Conservation (phyloP, 1,140 invertebrate genomes). For the Neotoxoptera formosana region DNA sequence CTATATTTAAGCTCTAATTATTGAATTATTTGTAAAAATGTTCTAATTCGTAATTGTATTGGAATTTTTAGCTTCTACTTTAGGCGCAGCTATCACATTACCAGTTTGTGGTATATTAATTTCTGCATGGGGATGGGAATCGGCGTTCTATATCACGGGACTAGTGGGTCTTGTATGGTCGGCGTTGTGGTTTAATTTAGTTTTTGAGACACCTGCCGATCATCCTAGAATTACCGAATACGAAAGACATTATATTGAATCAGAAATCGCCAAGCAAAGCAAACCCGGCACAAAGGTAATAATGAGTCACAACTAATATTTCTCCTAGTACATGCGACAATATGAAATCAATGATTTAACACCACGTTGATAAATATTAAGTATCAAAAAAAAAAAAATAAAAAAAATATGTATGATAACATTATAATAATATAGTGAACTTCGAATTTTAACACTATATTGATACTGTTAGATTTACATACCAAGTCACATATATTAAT, state of each 20-base stretch:
- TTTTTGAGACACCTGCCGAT: conserved; percentile 83
- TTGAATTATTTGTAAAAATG: background rate
- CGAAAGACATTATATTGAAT: conserved; percentile 83
- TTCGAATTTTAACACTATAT: background rate
- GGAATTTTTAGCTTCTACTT: conserved; percentile 72
- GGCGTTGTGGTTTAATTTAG: conserved; percentile 81
- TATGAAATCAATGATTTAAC: background rate
- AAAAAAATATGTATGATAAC: background rate
- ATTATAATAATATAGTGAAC: background rate
- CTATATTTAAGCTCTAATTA: background rate
- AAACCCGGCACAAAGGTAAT: conserved; percentile 50
- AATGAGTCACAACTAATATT: background rate
- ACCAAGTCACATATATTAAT: background rate
- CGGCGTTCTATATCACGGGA: conserved; percentile 64
- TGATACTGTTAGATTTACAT: background rate
- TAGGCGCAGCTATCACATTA: conserved; percentile 84
- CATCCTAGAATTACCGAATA: conserved; percentile 85
- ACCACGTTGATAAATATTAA: background rate
- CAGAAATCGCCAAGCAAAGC: conserved; percentile 68
- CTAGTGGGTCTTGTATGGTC: conserved; percentile 82
- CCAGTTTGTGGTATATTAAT: conserved; percentile 82
- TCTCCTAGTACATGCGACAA: background rate
- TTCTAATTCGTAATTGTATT: background rate
- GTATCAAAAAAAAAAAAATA: background rate
- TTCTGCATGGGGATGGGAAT: conserved; percentile 62